Conservation (phyloP, 2,113 vertebrate species). For the Eretmochelys imbricata region DNA sequence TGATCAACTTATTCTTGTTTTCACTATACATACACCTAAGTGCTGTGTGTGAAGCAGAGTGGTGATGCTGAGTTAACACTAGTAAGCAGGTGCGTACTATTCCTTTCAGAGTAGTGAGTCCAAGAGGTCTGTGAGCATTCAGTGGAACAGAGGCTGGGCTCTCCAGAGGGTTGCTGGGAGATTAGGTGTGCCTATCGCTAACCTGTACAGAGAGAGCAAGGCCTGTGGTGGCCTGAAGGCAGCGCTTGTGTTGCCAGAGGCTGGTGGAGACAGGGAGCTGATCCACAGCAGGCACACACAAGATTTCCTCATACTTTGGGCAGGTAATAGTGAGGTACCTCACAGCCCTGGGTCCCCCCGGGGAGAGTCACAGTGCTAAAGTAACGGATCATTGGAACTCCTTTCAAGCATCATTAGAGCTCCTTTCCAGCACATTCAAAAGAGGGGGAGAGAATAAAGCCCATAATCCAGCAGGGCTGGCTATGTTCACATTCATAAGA, state of each 20-base stretch:
- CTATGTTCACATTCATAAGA: conserved; percentile 60
- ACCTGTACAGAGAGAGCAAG: not conserved
- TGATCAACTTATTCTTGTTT: not conserved
- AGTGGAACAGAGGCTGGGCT: not conserved
- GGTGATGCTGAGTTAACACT: not conserved
- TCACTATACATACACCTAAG: not conserved
- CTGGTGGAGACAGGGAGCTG: not conserved
- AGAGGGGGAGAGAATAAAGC: conserved; percentile 23
- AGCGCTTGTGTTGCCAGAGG: not conserved
- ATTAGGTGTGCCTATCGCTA: not conserved
- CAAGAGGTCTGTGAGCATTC: not conserved
- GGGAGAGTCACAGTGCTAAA: not conserved
- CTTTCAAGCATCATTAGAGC: conserved; percentile 15
- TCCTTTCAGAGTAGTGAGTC: not conserved
- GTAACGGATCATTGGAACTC: not conserved
- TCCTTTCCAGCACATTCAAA: conserved; percentile 35
- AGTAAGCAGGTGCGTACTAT: not conserved
- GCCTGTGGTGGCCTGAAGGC: not conserved
- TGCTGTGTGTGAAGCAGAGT: not conserved
- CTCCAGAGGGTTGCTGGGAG: not conserved
- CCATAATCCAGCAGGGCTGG: conserved; percentile 52
- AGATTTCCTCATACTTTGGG: not conserved
- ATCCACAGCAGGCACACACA: not conserved
- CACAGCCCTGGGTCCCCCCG: not conserved
- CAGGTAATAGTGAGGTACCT: not conserved